Evolutionary conservation across 2,888 invertebrate species (phyloP).

Genomic region (Charanyca ferruginea): DNA sequence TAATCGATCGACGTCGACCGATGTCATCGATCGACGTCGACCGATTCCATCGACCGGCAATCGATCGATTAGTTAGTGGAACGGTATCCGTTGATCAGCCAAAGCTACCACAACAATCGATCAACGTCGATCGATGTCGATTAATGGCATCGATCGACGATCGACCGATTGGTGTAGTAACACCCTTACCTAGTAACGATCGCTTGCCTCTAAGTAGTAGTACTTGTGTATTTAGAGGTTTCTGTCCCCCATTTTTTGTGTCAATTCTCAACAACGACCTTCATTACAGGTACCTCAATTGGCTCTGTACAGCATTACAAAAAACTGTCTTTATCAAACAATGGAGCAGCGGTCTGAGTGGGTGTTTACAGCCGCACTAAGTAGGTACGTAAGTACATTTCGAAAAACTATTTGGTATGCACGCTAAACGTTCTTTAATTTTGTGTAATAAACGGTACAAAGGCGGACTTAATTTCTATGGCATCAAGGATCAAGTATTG

Average conservation of each 20-base stretch:
- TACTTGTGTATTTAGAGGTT: background rate
- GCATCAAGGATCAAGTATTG: no score
- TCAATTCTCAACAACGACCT: slow-evolving; percentile 14
- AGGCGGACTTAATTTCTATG: no score
- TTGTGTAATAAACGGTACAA: no score
- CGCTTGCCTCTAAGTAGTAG: background rate
- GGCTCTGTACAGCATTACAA: slow-evolving; percentile 23
- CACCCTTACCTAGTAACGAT: background rate
- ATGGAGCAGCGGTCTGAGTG: slow-evolving; percentile 33
- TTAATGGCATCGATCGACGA: no score
- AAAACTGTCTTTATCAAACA: slow-evolving; percentile 44
- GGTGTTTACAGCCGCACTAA: slow-evolving; percentile 12
- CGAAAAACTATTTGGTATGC: background rate
- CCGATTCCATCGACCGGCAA: no score
- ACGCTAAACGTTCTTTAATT: background rate
- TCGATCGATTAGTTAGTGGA: no score
- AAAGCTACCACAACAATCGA: no score
- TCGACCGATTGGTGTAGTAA: no score
- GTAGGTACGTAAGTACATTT: background rate
- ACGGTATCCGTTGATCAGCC: no score
- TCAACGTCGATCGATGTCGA: no score
- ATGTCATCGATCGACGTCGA: no score
- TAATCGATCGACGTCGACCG: no score
- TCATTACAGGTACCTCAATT: slow-evolving; percentile 17
- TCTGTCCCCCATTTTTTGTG: slow-evolving; percentile 3